phyloP scores from a whole-genome alignment of 1,140 invertebrate species.

The Drosophila erecta region DNA sequence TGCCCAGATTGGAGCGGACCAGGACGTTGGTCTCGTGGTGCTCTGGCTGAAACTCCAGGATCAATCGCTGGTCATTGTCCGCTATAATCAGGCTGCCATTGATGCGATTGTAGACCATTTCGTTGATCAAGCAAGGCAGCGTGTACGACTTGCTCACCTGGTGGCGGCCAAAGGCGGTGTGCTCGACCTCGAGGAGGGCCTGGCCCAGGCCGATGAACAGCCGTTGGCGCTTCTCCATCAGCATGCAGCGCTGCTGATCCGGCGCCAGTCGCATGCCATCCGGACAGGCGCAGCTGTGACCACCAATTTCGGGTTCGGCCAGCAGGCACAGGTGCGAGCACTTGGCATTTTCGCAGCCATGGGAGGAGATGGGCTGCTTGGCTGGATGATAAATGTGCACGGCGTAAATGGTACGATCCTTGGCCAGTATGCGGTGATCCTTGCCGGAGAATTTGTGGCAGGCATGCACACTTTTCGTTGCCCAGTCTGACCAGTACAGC shows the following conservation, averaged over 20 bases:
- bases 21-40: conserved; percentile 78
- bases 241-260: conserved; percentile 86
- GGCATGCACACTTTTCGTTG: conserved; percentile 87
- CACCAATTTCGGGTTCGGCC: conserved; percentile 85
- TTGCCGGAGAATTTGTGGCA: conserved; percentile 90
- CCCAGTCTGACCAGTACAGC: conserved; percentile 95
- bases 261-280: conserved; percentile 87
- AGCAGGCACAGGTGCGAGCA: conserved; percentile 94
- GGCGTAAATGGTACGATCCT: conserved; percentile 86
- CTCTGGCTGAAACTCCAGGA: conserved; percentile 84
- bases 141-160: conserved; percentile 55
- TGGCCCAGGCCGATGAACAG: conserved; percentile 83
- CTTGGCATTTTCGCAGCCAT: conserved; percentile 88
- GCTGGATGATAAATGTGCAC: conserved; percentile 89
- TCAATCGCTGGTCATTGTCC: conserved; percentile 85
- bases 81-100: conserved; percentile 86
- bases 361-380: conserved; percentile 85
- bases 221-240: conserved; percentile 84
- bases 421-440: conserved; percentile 85
- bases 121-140: conserved; percentile 84
- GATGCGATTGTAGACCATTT: conserved; percentile 84
- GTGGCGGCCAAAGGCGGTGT: conserved; percentile 85
- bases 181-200: conserved; percentile 84
- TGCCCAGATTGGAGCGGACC: conserved; percentile 85
- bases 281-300: conserved; percentile 91